These are phyloP conservation scores for Mastigias papua DNA, from an alignment of 30 jellyfish, hydroid and myxozoan species.

Conservation along the genomic window DNA sequence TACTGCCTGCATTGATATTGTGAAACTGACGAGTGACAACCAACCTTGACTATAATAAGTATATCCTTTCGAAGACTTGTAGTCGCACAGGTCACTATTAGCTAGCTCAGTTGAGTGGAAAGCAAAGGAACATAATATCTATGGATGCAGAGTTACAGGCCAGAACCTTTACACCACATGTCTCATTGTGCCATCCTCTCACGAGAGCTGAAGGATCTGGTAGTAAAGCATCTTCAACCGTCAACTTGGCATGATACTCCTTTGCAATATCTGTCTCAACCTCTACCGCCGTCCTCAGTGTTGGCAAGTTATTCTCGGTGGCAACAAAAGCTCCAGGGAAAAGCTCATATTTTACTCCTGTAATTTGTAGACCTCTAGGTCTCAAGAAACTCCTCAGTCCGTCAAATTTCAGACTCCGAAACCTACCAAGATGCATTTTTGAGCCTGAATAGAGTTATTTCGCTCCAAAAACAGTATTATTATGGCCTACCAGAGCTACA, in stretches of 20 bases:
- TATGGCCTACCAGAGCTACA: conserved; percentile 1
- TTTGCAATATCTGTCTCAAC: conserved; percentile 11
- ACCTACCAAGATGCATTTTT: background rate
- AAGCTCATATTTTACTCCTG: background rate
- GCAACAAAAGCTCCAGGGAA: conserved; percentile 30
- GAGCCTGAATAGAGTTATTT: background rate
- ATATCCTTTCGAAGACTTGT: background rate
- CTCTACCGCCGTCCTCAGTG: conserved; percentile 25
- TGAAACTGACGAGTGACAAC: background rate
- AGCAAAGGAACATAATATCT: background rate
- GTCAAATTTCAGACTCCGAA: conserved; percentile 6
- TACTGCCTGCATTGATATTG: background rate
- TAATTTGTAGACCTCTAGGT: background rate
- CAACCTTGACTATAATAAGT: background rate
- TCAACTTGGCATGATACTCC: conserved; percentile 1
- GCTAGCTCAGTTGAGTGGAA: background rate
- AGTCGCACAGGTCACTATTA: background rate
- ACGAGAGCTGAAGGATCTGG: conserved; percentile 22
- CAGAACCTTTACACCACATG: conserved; percentile 11
- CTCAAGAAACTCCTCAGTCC: background rate
- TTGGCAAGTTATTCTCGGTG: conserved; percentile 6
- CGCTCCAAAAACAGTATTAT: background rate
- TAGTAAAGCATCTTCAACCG: background rate
- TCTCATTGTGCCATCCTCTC: conserved; percentile 32
- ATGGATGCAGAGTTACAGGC: conserved; percentile 10